A percentile compares a stretch with the other conserved stretches of the same genome.
Conservation (phyloP, 2,888 invertebrate species). For the Cactoblastis cactorum region DNA sequence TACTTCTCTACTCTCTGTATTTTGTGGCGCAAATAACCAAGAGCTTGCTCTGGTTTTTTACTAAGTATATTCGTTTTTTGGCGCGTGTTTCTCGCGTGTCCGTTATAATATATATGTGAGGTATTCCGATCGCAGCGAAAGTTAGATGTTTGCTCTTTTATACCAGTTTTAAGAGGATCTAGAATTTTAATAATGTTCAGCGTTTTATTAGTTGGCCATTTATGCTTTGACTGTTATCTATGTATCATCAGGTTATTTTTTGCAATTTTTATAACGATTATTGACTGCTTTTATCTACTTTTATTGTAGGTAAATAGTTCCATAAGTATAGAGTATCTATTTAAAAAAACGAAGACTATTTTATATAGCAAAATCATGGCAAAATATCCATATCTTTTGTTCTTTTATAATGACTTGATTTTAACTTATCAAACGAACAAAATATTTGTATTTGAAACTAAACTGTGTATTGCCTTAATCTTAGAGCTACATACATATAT, state of each 20-base stretch:
- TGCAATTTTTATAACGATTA: background rate
- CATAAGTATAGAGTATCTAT: too few relatives aligned
- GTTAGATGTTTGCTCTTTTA: conserved; percentile 49
- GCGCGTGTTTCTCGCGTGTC: conserved; percentile 70
- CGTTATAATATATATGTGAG: conserved; percentile 68
- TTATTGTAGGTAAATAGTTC: too few relatives aligned
- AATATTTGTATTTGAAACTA: too few relatives aligned
- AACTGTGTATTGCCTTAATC: too few relatives aligned
- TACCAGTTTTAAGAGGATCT: conserved; percentile 51
- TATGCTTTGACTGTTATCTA: background rate
- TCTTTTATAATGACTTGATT: too few relatives aligned
- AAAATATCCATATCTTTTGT: too few relatives aligned
- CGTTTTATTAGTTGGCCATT: conserved; percentile 11
- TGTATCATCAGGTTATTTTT: background rate
- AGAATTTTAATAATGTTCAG: conserved; percentile 26
- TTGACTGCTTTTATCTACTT: background rate
- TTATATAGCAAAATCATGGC: too few relatives aligned
- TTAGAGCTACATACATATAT: too few relatives aligned
- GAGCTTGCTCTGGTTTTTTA: conserved; percentile 49
- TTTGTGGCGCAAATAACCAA: conserved; percentile 59
- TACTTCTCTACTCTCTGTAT: background rate
- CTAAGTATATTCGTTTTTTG: conserved; percentile 54
- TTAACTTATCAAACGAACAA: too few relatives aligned
- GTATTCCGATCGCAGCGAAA: conserved; percentile 67
- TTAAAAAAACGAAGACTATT: too few relatives aligned